Conservation (phyloP, 2,113 vertebrate genomes). For the Astur gentilis region DNA sequence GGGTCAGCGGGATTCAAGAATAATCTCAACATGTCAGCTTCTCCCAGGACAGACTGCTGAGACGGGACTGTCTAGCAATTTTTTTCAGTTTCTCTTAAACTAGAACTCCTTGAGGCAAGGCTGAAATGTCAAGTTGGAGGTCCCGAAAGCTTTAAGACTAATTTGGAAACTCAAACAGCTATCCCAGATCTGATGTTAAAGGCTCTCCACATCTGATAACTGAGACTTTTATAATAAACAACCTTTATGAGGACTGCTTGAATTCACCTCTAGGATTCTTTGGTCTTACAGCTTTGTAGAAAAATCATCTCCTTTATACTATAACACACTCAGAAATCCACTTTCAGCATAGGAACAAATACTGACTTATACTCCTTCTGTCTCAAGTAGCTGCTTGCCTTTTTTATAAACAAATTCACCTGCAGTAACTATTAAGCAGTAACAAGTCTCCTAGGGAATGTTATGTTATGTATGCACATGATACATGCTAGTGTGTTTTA, state of each 20-base stretch:
- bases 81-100: background rate
- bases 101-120: background rate
- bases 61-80: background rate
- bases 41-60: background rate
- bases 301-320: background rate
- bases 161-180: background rate
- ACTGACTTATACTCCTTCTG: background rate
- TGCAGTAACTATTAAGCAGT: background rate
- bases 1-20: background rate
- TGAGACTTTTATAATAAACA: background rate
- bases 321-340: background rate
- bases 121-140: background rate
- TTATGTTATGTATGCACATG: background rate
- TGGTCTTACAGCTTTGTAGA: background rate
- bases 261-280: background rate
- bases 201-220: background rate
- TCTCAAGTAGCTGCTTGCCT: slow-evolving; percentile 1
- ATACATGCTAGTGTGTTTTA: background rate
- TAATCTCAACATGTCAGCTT: background rate
- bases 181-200: background rate
- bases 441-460: background rate
- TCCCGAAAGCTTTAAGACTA: background rate
- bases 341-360: background rate
- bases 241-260: background rate
- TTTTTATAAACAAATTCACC: slow-evolving; percentile 13